phyloP scores from a whole-genome alignment of 1,140 invertebrate genomes.

The Drosophila rhopaloa region DNA sequence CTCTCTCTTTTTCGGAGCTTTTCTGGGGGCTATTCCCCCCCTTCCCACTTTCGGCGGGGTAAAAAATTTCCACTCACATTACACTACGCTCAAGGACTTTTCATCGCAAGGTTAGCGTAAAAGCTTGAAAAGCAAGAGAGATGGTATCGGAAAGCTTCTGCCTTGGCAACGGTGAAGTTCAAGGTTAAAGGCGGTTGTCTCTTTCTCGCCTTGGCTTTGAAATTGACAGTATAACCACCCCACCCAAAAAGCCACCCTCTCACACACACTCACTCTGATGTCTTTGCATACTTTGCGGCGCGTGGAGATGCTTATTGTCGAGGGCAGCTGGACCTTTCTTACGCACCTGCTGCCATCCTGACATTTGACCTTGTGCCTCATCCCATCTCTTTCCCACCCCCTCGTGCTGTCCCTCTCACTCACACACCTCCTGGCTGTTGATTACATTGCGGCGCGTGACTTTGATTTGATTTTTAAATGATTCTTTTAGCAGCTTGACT shows the following conservation, averaged over 20 bases:
- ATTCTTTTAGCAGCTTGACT: conserved; percentile 70
- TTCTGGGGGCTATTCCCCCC: background rate
- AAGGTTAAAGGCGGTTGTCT: conserved; percentile 67
- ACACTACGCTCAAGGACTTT: conserved; percentile 65
- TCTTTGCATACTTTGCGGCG: conserved; percentile 72
- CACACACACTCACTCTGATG: conserved; percentile 31
- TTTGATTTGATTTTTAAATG: conserved; percentile 83
- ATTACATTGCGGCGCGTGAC: conserved; percentile 80
- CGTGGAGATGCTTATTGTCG: conserved; percentile 73
- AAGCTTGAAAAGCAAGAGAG: conserved; percentile 40
- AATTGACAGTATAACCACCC: conserved; percentile 46
- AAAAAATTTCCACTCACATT: conserved; percentile 63
- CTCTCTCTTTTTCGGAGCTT: conserved; percentile 14
- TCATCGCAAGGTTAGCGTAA: conserved; percentile 67
- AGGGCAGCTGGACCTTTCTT: conserved; percentile 58
- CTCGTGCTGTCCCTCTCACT: background rate
- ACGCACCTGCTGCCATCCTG: conserved; percentile 65
- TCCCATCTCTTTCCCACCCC: background rate
- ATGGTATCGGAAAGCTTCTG: conserved; percentile 38
- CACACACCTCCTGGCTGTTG: conserved; percentile 47
- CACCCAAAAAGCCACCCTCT: conserved; percentile 1
- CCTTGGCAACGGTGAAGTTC: conserved; percentile 78
- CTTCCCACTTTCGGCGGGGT: background rate
- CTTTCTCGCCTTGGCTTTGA: conserved; percentile 14
- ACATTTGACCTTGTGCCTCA: conserved; percentile 55